Conservation (phyloP, 1,140 invertebrate species). For the Scylla paramamosain region DNA sequence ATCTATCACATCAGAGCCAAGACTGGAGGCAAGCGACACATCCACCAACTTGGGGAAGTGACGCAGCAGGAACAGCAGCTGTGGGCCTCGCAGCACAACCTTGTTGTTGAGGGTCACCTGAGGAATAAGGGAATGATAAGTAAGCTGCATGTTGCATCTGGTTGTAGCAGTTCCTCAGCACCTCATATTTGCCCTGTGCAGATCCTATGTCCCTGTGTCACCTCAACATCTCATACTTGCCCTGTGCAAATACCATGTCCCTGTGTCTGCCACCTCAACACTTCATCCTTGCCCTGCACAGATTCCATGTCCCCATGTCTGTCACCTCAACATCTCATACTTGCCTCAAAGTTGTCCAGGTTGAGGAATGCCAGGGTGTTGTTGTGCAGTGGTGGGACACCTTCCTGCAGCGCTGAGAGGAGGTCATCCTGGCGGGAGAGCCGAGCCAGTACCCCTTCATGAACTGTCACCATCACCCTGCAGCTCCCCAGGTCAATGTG, state of each 20-base stretch:
- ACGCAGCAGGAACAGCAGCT: constrained; percentile 81
- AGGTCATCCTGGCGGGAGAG: constrained; percentile 77
- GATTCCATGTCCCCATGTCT: not conserved
- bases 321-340: not conserved
- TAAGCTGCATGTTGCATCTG: not conserved
- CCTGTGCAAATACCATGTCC: no score
- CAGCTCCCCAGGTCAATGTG: constrained; percentile 75
- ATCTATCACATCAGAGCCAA: constrained; percentile 80
- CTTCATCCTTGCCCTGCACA: no score
- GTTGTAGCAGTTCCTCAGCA: not conserved
- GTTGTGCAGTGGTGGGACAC: constrained; percentile 75
- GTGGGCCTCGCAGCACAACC: constrained; percentile 81
- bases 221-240: no score
- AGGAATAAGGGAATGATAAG: not conserved
- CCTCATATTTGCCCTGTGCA: no score
- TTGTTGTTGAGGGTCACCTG: constrained; percentile 80
- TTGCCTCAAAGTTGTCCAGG: constrained; percentile 82
- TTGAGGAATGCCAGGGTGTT: constrained; percentile 81
- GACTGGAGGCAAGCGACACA: constrained; percentile 81
- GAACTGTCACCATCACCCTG: constrained; percentile 72
- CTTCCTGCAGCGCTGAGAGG: constrained; percentile 75
- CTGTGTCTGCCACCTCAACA: no score
- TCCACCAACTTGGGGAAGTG: constrained; percentile 82
- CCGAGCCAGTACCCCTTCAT: constrained; percentile 72
- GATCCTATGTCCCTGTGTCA: no score